Evolutionary conservation across 2,797 vertebrate genomes (phyloP).

Genomic region (Masticophis lateralis): DNA sequence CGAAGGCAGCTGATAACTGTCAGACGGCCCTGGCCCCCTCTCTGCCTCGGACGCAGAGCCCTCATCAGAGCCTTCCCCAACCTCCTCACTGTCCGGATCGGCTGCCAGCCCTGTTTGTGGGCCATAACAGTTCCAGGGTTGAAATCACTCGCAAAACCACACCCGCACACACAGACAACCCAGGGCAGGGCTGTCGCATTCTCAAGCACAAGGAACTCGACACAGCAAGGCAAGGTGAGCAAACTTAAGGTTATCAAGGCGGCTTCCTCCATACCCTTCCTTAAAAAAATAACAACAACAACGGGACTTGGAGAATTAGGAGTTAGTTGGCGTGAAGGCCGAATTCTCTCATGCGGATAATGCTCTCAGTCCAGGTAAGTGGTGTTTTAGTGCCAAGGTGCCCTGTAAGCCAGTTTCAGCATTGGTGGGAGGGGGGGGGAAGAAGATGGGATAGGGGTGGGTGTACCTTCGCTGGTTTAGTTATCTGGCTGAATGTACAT

Average conservation of each 20-base stretch:
- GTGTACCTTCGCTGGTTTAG: slow-evolving; percentile 88
- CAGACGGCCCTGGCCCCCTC: no score
- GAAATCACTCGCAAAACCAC: no score
- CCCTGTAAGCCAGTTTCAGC: slow-evolving; percentile 60
- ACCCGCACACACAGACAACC: background rate
- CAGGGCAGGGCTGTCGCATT: background rate
- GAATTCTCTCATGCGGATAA: slow-evolving; percentile 37
- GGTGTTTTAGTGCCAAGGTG: slow-evolving; percentile 72
- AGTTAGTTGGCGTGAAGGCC: slow-evolving; percentile 65
- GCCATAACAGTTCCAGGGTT: no score
- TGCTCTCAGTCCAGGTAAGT: slow-evolving; percentile 55
- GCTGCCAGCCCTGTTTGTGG: no score
- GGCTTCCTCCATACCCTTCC: background rate
- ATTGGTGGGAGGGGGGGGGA: background rate
- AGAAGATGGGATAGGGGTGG: background rate
- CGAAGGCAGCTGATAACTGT: no score
- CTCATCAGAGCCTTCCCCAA: no score
- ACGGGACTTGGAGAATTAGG: slow-evolving; percentile 46
- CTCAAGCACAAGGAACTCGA: background rate
- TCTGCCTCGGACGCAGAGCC: no score
- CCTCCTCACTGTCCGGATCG: no score
- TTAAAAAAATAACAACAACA: background rate
- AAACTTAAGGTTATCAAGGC: accelerated
- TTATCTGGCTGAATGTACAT: slow-evolving; percentile 96
- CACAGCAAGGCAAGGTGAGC: accelerated